phyloP scores from a whole-genome alignment of 2,888 invertebrate genomes.

The Drosophila lacicola region DNA sequence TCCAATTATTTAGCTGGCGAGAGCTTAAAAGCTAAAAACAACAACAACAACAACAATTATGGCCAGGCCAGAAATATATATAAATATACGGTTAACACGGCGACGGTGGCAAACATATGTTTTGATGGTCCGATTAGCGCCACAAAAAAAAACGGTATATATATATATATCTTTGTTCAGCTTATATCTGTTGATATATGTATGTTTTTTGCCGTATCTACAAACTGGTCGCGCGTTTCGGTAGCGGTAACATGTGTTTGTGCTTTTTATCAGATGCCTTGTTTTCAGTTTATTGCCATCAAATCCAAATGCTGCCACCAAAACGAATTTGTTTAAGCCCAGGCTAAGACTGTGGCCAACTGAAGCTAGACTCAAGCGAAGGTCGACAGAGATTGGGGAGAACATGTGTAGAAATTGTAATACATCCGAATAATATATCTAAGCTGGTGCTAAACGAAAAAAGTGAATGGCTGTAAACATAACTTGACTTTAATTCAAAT shows the following conservation, averaged over 20 bases:
- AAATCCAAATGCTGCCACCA: conserved; percentile 41
- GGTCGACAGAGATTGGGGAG: conserved; percentile 7
- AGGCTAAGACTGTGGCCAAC: conserved; percentile 4
- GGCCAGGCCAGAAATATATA: conserved; percentile 39
- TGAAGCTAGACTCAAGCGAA: conserved; percentile 2
- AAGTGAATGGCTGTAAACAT: not conserved
- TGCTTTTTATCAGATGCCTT: conserved; percentile 53
- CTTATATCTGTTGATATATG: conserved; percentile 5
- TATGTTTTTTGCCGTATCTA: conserved; percentile 3
- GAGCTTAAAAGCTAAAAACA: conserved; percentile 53
- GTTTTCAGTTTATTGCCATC: conserved; percentile 46
- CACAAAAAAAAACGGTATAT: conserved; percentile 30
- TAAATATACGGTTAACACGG: conserved; percentile 33
- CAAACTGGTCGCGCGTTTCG: conserved; percentile 14
- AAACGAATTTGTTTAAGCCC: conserved; percentile 37
- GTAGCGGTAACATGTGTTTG: conserved; percentile 59
- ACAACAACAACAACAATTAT: conserved; percentile 65
- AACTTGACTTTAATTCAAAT: not conserved
- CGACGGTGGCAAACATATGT: conserved; percentile 63
- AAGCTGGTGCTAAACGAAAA: not conserved
- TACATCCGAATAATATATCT: not conserved
- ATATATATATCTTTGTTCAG: not conserved
- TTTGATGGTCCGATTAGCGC: conserved; percentile 65
- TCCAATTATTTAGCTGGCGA: conserved; percentile 65
- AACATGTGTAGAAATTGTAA: not conserved